Base-by-base conservation (phyloP, 2,797 vertebrate genomes). In the Botia almorhae region DNA sequence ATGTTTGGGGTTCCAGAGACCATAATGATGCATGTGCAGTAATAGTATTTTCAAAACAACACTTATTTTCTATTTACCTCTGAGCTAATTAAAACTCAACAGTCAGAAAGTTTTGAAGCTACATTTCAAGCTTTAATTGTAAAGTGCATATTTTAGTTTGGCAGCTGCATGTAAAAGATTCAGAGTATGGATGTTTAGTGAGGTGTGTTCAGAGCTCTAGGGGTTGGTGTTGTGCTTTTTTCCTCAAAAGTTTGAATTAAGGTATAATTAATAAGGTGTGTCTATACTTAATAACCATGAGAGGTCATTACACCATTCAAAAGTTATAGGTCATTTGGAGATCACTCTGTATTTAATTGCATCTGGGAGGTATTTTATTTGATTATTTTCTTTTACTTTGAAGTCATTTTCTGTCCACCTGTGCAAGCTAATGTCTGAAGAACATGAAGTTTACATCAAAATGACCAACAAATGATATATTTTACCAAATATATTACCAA, bases 221-320 rank as follows among this genome's bases (percentile, higher is more conserved):
- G 43, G 10, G 29, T 14, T 64, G 33, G 14, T 26, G 23, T 53
- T 48, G 21, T 14, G 58, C 12, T 1, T 61, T 71, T 39, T 56
- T 33, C 3, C 29, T 79, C 29, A 23, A 53, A 64, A 79, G 43
- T 26, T 26, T 21, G 10, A 78, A 78, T 78, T 64, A 71, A 71
- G 46, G 46, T 43, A 43, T 64, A 64, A 43, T 79, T 72, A 55
- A 71, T 63, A 64, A 63, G 77, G 69, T n/a, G 58, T 64, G 77
- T 72, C 69, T 29, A 64, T 23, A 48, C 36, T 61, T 70, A 78
- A 78, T 69, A 78, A 69, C 26, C 17, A 60, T 21, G 3, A 26
- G 14, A 71, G 58, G 58, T 46, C 8, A 58, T 36, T 63, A 8
- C 7, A 53, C 46, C 16, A 7, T 46, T 69, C 17, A 58, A 7